Evolutionary conservation across 2,888 invertebrate species (phyloP), one percentile per base, ranked within the genome.

Genomic region (Synanthedon vespiformis): DNA sequence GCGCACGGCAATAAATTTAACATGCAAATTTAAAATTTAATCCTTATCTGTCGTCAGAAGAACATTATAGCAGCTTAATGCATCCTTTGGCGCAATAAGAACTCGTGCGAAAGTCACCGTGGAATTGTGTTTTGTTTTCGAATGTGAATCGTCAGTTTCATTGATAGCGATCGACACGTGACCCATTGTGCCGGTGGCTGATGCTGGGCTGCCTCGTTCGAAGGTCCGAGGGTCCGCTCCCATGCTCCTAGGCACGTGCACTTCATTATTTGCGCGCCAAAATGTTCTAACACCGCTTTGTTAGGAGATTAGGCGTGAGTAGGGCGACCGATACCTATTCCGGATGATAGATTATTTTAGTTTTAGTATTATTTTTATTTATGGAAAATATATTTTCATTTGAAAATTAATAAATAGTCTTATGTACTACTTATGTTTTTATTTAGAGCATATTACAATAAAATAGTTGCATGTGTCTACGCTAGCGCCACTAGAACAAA

Each of bases 251-350:
- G 74, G 64, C 87, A 82, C 87, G 87, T 86, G 87, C 70, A 61
- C 73, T 85, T 85, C 87, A 86, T 87, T 87, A 86, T 86, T 83
- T 83, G 82, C 78, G 86, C 82, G 85, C 83, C 84, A 73, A 86
- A 86, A 87, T 85, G 81, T 83, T 77, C 83, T 83, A 77, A 77
- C 77, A 77, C 65, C 77, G 83, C 84, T 84, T 86, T 86, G 86
- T 86, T 80, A 74, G 65, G 77, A 82, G 85, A 87, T 86, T 85
- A 86, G 82, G 83, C 80, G 81, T 78, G 80, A 80, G 78, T 62
- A 66, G 71, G 62, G 65, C 22, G 48, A 48, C 16, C 12, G 22
- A 34, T 34, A 10, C 34, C 34, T 8, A 2, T 34, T 34, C 10
- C 2, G 34, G 8, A 12, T 16, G 48, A 48, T 22, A 4, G 8